Percentiles rank a stretch among this genome's conserved stretches.
phyloP scores from a whole-genome alignment of 2,888 invertebrate species.

The Aphelenchoides bicaudatus region DNA sequence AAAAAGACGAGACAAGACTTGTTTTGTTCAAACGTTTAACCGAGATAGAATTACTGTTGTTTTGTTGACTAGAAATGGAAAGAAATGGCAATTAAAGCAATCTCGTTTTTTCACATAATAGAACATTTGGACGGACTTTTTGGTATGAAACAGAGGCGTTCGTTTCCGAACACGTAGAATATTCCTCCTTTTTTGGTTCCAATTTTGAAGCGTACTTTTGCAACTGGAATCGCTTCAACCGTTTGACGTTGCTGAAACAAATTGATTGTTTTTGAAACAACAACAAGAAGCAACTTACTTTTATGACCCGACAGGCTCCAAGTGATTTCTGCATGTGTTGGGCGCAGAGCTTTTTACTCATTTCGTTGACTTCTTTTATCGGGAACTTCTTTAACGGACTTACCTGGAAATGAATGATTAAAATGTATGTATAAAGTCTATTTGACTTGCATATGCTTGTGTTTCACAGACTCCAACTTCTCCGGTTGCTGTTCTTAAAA shows the following conservation, averaged over 20 bases:
- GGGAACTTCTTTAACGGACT: slow-evolving; percentile 52
- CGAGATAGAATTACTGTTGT: no score
- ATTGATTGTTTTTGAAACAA: not conserved
- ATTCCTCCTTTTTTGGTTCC: slow-evolving; percentile 44
- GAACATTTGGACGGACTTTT: slow-evolving; percentile 58
- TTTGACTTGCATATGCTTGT: slow-evolving; percentile 44
- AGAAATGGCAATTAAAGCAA: no score
- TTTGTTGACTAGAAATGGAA: no score
- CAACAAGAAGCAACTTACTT: slow-evolving; percentile 31
- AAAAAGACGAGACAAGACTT: no score
- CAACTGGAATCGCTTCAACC: slow-evolving; percentile 53
- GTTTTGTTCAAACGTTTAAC: no score
- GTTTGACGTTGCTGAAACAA: slow-evolving; percentile 56
- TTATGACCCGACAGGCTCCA: slow-evolving; percentile 53
- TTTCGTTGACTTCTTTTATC: slow-evolving; percentile 55
- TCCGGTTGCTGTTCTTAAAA: slow-evolving; percentile 39
- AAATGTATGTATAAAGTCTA: no score
- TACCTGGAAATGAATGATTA: slow-evolving; percentile 55
- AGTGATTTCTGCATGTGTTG: slow-evolving; percentile 55
- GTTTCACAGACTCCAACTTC: slow-evolving; percentile 49
- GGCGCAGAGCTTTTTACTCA: slow-evolving; percentile 50
- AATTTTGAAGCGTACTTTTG: slow-evolving; percentile 50
- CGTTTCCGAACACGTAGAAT: slow-evolving; percentile 60
- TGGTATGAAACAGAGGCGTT: slow-evolving; percentile 56
- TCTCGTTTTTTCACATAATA: slow-evolving; percentile 33